Percentiles rank a stretch among this genome's conserved stretches.
Evolutionary conservation across 2,888 invertebrate genomes (phyloP).

Genomic region (Aphidoletes aphidimyza): DNA sequence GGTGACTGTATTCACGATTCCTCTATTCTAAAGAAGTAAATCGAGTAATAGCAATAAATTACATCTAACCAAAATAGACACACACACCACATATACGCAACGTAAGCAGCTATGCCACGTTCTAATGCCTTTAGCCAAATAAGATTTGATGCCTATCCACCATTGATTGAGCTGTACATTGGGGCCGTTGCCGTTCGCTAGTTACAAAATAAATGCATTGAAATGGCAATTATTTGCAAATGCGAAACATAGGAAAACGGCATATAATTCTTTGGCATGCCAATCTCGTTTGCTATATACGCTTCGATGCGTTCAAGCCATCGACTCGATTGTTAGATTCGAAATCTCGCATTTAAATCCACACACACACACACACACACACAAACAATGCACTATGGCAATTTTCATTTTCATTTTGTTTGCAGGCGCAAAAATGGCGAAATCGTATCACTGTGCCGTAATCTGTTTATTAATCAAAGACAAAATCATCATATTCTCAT

Average conservation of each 20-base stretch:
- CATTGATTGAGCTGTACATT: too few species aligned
- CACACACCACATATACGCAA: not conserved
- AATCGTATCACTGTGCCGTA: constrained; percentile 1
- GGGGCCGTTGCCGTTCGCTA: too few species aligned
- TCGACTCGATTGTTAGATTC: not conserved
- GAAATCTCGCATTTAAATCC: too few species aligned
- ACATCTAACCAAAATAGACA: not conserved
- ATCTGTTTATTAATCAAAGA: constrained; percentile 46
- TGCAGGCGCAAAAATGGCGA: not conserved
- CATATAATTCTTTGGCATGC: not conserved
- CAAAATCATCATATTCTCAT: constrained; percentile 17
- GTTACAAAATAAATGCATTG: not conserved
- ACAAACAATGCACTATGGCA: not conserved
- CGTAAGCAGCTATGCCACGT: not conserved
- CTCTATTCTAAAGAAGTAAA: not conserved
- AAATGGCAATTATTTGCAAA: constrained; percentile 42
- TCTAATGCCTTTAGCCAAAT: not conserved
- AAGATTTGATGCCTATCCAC: not conserved
- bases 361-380: not conserved
- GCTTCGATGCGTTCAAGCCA: not conserved
- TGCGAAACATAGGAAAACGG: not conserved
- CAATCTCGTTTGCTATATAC: not conserved
- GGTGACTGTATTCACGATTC: not conserved
- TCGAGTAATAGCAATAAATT: constrained; percentile 14
- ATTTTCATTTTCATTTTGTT: not conserved